A percentile compares a stretch with the other conserved stretches of the same genome.
Conservation (phyloP, 2,888 invertebrate genomes). For the Dastarcus helophoroides region DNA sequence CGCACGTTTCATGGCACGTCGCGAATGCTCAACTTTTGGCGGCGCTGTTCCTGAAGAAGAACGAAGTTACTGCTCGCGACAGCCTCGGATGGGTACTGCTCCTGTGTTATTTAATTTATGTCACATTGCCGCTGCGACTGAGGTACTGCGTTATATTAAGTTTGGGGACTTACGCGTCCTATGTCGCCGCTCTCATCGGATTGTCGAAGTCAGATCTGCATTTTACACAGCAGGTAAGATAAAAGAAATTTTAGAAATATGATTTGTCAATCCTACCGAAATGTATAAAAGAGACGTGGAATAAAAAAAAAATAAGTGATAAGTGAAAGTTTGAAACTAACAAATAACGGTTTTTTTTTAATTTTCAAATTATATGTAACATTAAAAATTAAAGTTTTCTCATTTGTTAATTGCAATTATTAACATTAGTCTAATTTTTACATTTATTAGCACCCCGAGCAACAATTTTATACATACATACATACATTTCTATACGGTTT, state of each 20-base stretch:
- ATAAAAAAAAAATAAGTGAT: too few species aligned
- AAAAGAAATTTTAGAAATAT: not conserved
- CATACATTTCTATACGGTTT: too few species aligned
- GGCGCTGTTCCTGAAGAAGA: constrained; percentile 49
- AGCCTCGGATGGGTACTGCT: constrained; percentile 62
- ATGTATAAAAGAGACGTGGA: too few species aligned
- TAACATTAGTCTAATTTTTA: too few species aligned
- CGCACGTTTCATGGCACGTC: constrained; percentile 54
- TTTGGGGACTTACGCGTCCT: constrained; percentile 48
- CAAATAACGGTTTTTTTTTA: too few species aligned
- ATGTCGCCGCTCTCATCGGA: constrained; percentile 46
- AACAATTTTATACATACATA: too few species aligned
- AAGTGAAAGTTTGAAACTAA: too few species aligned
- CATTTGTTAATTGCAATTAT: too few species aligned
- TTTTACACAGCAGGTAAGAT: constrained; percentile 40
- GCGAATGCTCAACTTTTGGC: constrained; percentile 50
- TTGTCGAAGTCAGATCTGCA: constrained; percentile 42
- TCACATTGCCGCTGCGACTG: constrained; percentile 58
- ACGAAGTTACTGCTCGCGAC: constrained; percentile 50
- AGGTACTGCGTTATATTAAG: constrained; percentile 51
- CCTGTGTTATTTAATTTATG: constrained; percentile 60
- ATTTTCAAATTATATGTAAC: too few species aligned
- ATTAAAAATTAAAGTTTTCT: too few species aligned
- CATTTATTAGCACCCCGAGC: too few species aligned
- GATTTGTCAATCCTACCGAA: too few species aligned